A percentile compares a stretch with the other conserved stretches of the same genome.
Conservation (phyloP, 2,888 invertebrate species). For the Pyrrhopygopsis socrates region DNA sequence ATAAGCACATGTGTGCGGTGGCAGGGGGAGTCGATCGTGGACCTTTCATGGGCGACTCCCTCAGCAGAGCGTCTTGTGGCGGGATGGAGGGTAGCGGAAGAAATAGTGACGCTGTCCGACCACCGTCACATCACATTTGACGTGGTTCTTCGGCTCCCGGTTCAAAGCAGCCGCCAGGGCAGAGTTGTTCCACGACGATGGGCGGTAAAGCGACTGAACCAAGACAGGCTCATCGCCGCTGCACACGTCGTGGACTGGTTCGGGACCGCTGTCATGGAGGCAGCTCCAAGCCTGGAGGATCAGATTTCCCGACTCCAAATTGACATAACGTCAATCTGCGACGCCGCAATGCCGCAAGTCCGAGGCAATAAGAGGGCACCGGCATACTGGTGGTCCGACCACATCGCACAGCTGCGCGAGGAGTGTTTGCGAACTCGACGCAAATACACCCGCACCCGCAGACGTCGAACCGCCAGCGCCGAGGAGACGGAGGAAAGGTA, state of each 20-base stretch:
- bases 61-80: slow-evolving; percentile 17
- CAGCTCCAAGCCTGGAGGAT: background rate
- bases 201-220: slow-evolving; percentile 15
- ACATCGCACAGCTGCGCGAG: background rate
- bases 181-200: slow-evolving; percentile 17
- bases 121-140: slow-evolving; percentile 49
- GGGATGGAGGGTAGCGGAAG: slow-evolving; percentile 54
- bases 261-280: background rate
- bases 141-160: background rate
- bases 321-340: background rate
- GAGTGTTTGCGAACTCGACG: background rate
- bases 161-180: background rate
- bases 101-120: slow-evolving; percentile 48
- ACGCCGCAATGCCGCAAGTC: slow-evolving; percentile 10
- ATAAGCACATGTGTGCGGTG: slow-evolving; percentile 77
- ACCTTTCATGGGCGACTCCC: slow-evolving; percentile 35
- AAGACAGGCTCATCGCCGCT: slow-evolving; percentile 15
- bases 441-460: slow-evolving; percentile 9
- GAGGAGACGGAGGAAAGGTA: background rate
- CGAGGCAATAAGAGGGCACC: background rate
- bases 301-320: background rate
- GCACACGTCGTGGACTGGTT: background rate
- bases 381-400: slow-evolving; percentile 19
- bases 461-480: background rate
- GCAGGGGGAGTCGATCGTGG: slow-evolving; percentile 79